These are phyloP conservation scores for Neosilurus hyrtlii DNA, from an alignment of 2,797 vertebrate species.

Conservation along the genomic window DNA sequence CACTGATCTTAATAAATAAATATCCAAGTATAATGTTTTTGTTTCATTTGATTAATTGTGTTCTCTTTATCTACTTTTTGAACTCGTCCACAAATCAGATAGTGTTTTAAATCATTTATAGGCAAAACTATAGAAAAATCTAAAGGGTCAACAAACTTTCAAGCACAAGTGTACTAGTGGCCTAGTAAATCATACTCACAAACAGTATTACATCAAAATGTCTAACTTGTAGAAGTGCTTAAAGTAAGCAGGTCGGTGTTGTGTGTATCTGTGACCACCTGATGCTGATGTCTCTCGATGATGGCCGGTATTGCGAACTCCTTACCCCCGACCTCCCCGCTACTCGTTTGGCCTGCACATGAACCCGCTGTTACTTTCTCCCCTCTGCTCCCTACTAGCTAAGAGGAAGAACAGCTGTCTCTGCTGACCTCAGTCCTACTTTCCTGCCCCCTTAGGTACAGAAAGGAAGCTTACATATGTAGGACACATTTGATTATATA, in stretches of 20 bases:
- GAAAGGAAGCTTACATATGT: slow-evolving; percentile 8
- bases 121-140: too few relatives aligned
- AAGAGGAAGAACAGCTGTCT: slow-evolving; percentile 49
- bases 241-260: neutral
- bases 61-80: too few relatives aligned
- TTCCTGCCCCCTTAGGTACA: slow-evolving; percentile 27
- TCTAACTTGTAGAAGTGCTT: neutral
- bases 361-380: slow-evolving; percentile 62
- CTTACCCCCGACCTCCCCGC: slow-evolving; percentile 50
- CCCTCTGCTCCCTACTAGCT: slow-evolving; percentile 59
- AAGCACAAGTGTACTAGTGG: too few relatives aligned
- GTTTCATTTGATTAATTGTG: too few relatives aligned
- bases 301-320: slow-evolving; percentile 36
- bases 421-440: slow-evolving; percentile 26
- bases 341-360: slow-evolving; percentile 56
- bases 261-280: slow-evolving; percentile 4
- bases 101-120: too few relatives aligned
- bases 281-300: slow-evolving; percentile 38
- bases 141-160: too few relatives aligned
- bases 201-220: neutral
- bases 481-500: neutral
- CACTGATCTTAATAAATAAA: too few relatives aligned
- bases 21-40: too few relatives aligned
- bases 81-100: too few relatives aligned
- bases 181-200: neutral